Conservation (phyloP, 2,113 vertebrate species). For the Phaethornis superciliosus region DNA sequence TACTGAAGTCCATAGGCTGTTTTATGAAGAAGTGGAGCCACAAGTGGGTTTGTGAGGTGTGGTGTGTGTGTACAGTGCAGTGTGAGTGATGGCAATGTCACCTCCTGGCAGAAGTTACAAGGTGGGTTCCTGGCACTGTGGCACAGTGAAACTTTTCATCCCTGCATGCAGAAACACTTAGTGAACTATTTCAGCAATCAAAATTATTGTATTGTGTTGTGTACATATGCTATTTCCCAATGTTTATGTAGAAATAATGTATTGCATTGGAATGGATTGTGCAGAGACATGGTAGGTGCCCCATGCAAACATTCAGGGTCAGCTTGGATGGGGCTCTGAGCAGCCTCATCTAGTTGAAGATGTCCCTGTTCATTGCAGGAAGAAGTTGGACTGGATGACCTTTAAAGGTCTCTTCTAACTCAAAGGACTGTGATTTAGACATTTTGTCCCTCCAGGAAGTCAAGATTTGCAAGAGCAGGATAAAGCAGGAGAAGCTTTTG, state of each 20-base stretch:
- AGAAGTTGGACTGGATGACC: not conserved
- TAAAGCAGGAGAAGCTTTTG: not conserved
- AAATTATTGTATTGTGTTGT: not conserved
- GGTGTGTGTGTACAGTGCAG: not conserved
- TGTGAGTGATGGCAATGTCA: not conserved
- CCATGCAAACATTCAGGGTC: not conserved
- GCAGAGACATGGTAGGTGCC: not conserved
- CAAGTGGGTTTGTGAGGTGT: not conserved
- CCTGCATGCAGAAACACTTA: not conserved
- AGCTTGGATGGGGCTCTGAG: not conserved
- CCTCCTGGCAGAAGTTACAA: not conserved
- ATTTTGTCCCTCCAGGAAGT: not conserved
- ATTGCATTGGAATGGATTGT: not conserved
- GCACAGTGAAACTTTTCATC: not conserved
- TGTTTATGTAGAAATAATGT: not conserved
- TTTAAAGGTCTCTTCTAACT: not conserved
- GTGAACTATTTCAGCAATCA: conserved; percentile 3
- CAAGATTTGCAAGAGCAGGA: not conserved
- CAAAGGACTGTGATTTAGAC: not conserved
- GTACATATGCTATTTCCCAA: not conserved
- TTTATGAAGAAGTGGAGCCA: not conserved
- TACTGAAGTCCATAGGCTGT: not conserved
- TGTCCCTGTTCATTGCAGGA: not conserved
- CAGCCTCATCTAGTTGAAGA: not conserved
- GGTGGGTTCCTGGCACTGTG: not conserved